Percentiles rank a stretch among this genome's conserved stretches.
Evolutionary conservation across 2,797 vertebrate species (phyloP).

Genomic region (Ispidina lecontei): DNA sequence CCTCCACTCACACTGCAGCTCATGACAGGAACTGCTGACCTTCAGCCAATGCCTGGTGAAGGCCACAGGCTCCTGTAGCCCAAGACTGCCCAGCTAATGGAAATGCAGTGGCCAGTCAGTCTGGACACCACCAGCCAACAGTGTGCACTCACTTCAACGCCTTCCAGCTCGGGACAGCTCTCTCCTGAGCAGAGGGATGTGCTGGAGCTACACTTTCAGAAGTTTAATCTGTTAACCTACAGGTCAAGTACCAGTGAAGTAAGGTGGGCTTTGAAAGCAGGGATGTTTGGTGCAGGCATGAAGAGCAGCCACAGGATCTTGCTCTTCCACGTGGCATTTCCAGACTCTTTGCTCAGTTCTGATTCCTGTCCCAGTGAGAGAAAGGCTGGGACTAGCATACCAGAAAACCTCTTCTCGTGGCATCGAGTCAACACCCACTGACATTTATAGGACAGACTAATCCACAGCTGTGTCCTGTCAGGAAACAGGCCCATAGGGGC

Average conservation of each 20-base stretch:
- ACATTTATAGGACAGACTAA: neutral
- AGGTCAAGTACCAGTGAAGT: neutral
- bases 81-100: neutral
- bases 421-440: neutral
- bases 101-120: neutral
- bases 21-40: neutral
- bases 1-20: neutral
- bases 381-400: neutral
- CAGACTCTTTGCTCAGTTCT: neutral
- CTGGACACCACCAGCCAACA: neutral
- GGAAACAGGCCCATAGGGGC: neutral
- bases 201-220: neutral
- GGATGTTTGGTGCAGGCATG: neutral
- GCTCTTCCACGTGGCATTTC: accelerated
- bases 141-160: neutral
- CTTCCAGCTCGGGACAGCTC: neutral
- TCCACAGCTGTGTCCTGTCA: neutral
- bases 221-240: neutral
- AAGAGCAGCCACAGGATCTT: neutral
- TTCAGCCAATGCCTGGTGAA: neutral
- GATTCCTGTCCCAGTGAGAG: neutral
- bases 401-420: neutral
- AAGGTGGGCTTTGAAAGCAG: neutral
- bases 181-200: neutral
- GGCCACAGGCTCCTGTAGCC: neutral